Evolutionary conservation across 1,140 invertebrate genomes (phyloP), one percentile per base, ranked within the genome.

Genomic region (Samia ricini): DNA sequence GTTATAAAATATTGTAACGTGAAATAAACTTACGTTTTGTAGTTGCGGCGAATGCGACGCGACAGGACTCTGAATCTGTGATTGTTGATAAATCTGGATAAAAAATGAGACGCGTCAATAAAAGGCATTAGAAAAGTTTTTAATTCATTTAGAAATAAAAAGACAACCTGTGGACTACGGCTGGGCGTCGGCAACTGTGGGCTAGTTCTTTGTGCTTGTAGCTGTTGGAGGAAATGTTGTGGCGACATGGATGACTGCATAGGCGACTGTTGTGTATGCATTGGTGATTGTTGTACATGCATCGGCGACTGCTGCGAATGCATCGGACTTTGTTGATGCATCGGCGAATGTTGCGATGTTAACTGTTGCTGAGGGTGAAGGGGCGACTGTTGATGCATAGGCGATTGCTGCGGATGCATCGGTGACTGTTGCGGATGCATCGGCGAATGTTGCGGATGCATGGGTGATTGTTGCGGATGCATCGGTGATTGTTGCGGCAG

Each of bases 41-140:
- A 91, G 66, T 66, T 91, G 89, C 5, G 90, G 87, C 6, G 90
- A 91, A 69, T 91, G 88, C 5, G 90, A 91, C 3, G 90, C 71
- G 2, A 87, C 88, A 4, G 90, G 90, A 71, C 90, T 91, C 69
- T 90, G 89, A 15, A 91, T 88, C 78, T 90, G 88, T 56, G 88
- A 90, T 71, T 91, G 84, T 68, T 91, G 90, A 66, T 90, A 90
- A 60, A 90, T 90, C 87, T 90, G 74, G 19, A 84, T 79, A 24
- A 60, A 58, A 56, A 69, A 61, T 66, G n/a, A n/a, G n/a, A n/a
- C n/a, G n/a, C n/a, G n/a, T n/a, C n/a, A n/a, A n/a, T n/a, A n/a
- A n/a, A n/a, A n/a, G n/a, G n/a, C n/a, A n/a, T n/a, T n/a, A n/a
- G n/a, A n/a, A n/a, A n/a, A n/a, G n/a, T n/a, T n/a, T n/a, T n/a